Conservation (phyloP, 2,797 vertebrate genomes). For the Lacerta viridis region DNA sequence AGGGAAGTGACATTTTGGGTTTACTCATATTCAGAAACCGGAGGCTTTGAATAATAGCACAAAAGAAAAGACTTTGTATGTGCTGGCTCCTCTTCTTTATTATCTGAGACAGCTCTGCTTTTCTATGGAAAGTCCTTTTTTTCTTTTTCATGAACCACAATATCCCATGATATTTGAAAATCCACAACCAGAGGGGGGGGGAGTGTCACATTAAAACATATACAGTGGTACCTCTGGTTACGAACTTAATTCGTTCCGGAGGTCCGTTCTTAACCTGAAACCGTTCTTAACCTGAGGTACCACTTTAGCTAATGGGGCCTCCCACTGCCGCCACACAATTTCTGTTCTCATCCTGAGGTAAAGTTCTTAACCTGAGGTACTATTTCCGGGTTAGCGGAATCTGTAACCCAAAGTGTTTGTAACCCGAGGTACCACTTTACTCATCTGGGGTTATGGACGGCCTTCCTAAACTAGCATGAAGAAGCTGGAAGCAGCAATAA, state of each 20-base stretch:
- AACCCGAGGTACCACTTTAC: too few relatives aligned
- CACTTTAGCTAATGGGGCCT: too few relatives aligned
- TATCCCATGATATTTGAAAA: constrained; percentile 33
- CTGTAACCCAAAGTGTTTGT: too few relatives aligned
- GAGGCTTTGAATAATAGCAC: constrained; percentile 41
- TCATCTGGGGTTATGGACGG: neutral
- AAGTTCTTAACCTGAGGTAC: too few relatives aligned
- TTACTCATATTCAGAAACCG: constrained; percentile 46
- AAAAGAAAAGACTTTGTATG: constrained; percentile 22
- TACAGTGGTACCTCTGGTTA: too few relatives aligned
- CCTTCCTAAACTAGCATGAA: neutral
- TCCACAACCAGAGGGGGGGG: neutral
- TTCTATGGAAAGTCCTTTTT: neutral
- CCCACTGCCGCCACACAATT: too few relatives aligned
- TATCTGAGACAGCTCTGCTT: constrained; percentile 4
- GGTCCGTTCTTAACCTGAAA: too few relatives aligned
- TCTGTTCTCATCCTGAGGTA: too few relatives aligned
- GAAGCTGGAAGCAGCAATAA: neutral
- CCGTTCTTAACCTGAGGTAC: too few relatives aligned
- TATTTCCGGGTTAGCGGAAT: too few relatives aligned
- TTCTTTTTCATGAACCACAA: constrained; percentile 5
- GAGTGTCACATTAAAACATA: too few relatives aligned
- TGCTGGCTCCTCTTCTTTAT: neutral
- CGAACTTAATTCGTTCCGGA: too few relatives aligned
- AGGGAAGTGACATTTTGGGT: constrained; percentile 60